Conservation (phyloP, 92 coral and sea anemone genomes). For the Palythoa heliodiscus region DNA sequence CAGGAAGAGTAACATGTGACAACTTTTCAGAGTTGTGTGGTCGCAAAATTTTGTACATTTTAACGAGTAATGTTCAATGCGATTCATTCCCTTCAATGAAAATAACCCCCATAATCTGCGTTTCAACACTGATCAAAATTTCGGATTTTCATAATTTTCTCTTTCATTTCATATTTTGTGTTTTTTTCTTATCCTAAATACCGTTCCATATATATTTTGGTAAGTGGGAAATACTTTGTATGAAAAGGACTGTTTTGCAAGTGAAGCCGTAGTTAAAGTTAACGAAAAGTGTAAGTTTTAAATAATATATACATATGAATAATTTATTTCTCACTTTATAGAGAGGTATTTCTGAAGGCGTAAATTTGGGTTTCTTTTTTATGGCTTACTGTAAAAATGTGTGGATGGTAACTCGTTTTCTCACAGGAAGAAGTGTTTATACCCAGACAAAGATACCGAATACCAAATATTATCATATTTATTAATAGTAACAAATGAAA, state of each 20-base stretch:
- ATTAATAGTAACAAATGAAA: conserved; percentile 18
- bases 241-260: not conserved
- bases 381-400: not conserved
- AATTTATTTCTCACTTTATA: conserved; percentile 23
- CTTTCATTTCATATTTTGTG: not conserved
- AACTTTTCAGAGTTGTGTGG: not conserved
- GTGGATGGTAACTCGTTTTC: conserved; percentile 11
- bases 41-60: no score
- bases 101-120: not conserved
- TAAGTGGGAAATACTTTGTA: not conserved
- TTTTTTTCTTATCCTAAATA: not conserved
- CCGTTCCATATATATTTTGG: conserved; percentile 20
- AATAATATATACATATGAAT: conserved; percentile 30
- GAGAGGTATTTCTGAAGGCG: not conserved
- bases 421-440: conserved; percentile 1
- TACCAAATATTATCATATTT: conserved; percentile 15
- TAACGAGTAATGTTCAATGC: no score
- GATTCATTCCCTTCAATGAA: conserved; percentile 2
- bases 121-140: not conserved
- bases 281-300: not conserved
- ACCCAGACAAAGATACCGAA: not conserved
- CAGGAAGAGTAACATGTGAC: not conserved
- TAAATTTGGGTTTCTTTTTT: not conserved
- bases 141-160: not conserved
- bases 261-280: not conserved